Base-by-base conservation (phyloP, 1,140 invertebrate genomes). In the Drosophila equinoxialis region DNA sequence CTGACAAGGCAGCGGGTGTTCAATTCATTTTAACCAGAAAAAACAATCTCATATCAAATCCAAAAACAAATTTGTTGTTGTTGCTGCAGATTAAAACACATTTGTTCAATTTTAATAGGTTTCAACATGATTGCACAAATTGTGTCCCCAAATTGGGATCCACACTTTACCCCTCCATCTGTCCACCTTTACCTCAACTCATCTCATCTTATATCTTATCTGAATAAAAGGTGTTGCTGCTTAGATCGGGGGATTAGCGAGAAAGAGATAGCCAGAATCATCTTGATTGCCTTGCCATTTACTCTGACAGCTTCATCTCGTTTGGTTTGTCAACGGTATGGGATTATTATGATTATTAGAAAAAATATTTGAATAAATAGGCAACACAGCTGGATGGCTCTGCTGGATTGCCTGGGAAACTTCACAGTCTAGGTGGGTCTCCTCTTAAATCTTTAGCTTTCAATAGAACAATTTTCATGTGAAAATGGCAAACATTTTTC, bases 41-140 rank as follows among this genome's bases (percentile, higher is more conserved):
- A 30, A 48, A 23, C 20, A 23, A 33, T 33, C 58, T 74, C 84
- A 84, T 89, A 73, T 89, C 84, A 73, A 89, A 89, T 89, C 45
- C 14, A 51, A 51, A 45, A 51, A 48, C 10, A 39, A n/a, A 39
- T 39, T 39, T 37, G 35, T 37, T 17, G 17, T 90, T 89, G 84
- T 90, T 89, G 84, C 84, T 85, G 85, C 64, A 89, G 84, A 78
- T 89, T 89, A 89, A 89, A 76, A 74, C 84, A 89, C 84, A 89
- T 89, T 89, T 89, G 84, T 89, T 89, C 4, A 89, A 89, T 89
- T 90, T 89, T 60, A 90, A 87, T 87, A 74, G 57, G 83, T 89
- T 87, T 89, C 83, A 87, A 72, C 79, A 67, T 87, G 71, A 77
- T 60, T 86, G 83, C 83, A 87, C 83, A 79, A 71, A 69, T 26